A percentile compares a stretch with the other conserved stretches of the same genome.
phyloP scores from a whole-genome alignment of 1,140 invertebrate species.

The Anthonomus grandis region DNA sequence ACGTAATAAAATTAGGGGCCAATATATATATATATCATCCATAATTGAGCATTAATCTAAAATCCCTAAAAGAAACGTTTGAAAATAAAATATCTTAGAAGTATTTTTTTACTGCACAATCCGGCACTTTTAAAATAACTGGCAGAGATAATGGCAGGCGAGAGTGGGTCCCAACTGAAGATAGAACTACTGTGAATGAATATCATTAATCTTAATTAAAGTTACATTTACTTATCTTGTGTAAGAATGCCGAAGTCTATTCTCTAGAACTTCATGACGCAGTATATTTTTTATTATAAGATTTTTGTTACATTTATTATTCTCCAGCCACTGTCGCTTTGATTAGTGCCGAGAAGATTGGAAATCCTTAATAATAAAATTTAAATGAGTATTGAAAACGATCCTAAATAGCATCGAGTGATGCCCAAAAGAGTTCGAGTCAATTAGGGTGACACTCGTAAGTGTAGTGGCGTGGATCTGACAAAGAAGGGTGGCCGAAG shows the following conservation, averaged over 20 bases:
- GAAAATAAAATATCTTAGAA: no score
- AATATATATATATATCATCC: no score
- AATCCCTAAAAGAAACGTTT: no score
- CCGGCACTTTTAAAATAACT: no score
- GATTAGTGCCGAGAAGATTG: not conserved
- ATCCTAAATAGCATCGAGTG: no score
- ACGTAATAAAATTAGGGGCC: no score
- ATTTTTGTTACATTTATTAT: constrained; percentile 14
- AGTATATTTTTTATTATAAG: no score
- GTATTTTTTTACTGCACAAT: no score
- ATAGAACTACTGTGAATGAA: constrained; percentile 48
- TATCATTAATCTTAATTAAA: constrained; percentile 51
- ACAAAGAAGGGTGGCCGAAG: constrained; percentile 30
- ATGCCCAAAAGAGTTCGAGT: constrained; percentile 38
- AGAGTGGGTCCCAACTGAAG: constrained; percentile 45
- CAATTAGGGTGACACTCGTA: constrained; percentile 34
- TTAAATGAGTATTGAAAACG: no score
- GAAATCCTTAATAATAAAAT: no score
- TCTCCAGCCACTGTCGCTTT: not conserved
- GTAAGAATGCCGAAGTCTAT: constrained; percentile 45
- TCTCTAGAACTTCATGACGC: constrained; percentile 25
- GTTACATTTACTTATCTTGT: constrained; percentile 47
- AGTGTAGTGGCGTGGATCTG: constrained; percentile 30
- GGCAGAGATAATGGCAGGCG: no score
- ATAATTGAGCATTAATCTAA: no score